phyloP scores from a whole-genome alignment of 2,113 vertebrate genomes.

The Rhombomys opimus region DNA sequence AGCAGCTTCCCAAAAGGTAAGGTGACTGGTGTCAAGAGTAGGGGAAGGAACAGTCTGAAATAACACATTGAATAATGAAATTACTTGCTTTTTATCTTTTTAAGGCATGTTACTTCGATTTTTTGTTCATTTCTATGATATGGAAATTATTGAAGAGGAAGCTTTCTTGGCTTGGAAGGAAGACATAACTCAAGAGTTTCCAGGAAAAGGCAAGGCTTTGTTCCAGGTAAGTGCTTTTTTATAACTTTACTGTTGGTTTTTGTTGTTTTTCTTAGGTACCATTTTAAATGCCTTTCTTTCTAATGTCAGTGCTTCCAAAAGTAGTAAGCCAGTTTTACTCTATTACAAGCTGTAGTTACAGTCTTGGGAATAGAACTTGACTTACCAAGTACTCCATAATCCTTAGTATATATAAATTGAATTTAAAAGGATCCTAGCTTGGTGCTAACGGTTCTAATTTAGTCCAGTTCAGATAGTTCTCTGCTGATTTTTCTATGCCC shows the following conservation, averaged over 20 bases:
- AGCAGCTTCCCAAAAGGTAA: slow-evolving; percentile 97
- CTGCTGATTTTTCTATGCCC: not conserved
- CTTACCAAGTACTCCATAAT: not conserved
- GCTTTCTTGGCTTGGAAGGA: slow-evolving; percentile 99
- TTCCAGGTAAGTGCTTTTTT: slow-evolving; percentile 91
- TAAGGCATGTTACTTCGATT: slow-evolving; percentile 99
- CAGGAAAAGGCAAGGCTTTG: slow-evolving; percentile 99
- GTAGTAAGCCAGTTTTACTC: not conserved
- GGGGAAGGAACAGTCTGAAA: fast-evolving
- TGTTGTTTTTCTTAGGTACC: not conserved
- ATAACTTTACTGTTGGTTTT: not conserved
- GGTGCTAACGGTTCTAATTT: not conserved
- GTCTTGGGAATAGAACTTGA: not conserved
- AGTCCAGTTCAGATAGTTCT: not conserved
- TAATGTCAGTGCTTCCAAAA: not conserved
- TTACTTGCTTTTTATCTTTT: not conserved
- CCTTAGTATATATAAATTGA: not conserved
- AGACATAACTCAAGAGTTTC: slow-evolving; percentile 99
- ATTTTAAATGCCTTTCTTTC: not conserved
- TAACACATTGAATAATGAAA: not conserved
- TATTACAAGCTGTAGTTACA: not conserved
- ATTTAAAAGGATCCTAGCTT: not conserved
- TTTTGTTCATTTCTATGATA: slow-evolving; percentile 99
- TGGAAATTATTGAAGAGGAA: slow-evolving; percentile 99
- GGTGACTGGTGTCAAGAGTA: fast-evolving